Percentiles rank a stretch among this genome's conserved stretches.
Conservation (phyloP, 2,113 vertebrate species). For the Elachura formosa region DNA sequence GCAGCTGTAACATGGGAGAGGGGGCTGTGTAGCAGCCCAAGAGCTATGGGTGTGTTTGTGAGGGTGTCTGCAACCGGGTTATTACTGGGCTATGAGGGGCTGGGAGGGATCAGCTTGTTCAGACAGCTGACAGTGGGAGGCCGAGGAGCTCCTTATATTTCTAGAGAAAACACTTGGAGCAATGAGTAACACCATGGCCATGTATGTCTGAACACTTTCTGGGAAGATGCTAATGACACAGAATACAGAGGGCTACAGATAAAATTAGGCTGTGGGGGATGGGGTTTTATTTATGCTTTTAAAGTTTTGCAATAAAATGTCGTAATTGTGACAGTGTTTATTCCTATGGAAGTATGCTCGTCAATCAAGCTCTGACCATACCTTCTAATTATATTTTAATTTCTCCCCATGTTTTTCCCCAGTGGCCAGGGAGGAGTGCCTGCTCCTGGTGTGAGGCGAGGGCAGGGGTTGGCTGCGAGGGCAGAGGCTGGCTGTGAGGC, state of each 20-base stretch:
- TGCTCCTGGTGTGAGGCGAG: neutral
- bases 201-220: neutral
- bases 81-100: neutral
- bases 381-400: neutral
- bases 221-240: neutral
- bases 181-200: accelerated
- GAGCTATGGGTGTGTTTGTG: neutral
- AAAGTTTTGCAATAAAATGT: neutral
- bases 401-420: neutral
- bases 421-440: no score
- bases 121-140: neutral
- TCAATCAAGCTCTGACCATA: neutral
- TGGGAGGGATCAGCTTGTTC: neutral
- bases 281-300: neutral
- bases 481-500: neutral
- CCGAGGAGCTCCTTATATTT: neutral
- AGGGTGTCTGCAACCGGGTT: neutral
- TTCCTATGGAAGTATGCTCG: neutral
- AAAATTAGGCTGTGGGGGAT: neutral
- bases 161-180: neutral
- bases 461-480: neutral
- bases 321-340: neutral
- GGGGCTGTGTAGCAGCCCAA: neutral
- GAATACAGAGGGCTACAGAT: conserved; percentile 4
- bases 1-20: neutral